Evolutionary conservation across 2,113 vertebrate genomes (phyloP), one percentile per base, ranked within the genome.

Genomic region (Salvelinus namaycush): DNA sequence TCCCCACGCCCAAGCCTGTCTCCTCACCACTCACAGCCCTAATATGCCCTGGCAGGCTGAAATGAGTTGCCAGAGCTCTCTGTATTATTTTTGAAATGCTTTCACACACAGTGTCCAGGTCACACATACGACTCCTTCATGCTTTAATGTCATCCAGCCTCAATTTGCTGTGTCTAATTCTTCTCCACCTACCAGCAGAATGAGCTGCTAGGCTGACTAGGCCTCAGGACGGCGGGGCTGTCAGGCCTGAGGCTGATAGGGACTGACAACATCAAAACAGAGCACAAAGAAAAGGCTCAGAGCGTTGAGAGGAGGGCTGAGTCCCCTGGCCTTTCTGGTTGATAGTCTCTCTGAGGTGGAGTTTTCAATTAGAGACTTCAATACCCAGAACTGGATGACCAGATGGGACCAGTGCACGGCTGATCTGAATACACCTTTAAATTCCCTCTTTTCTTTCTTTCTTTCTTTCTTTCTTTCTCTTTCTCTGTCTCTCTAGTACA

Each of bases 41-140:
- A 99, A 99, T 99, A 93, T 94, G 93, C 97, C 90, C 91, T 97
- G 98, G 96, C 98, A 97, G 97, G 94, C 92, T 95, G 95, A 97
- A 99, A 98, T 97, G 96, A 98, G 96, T 97, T 94, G 93, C 95
- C 93, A 90, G 90, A 88, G 95, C 94, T 93, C 93, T 95, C 95
- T 95, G 96, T 97, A 98, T 98, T 98, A 97, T 99, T 99, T 99
- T 99, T 99, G 96, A 99, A 97, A 96, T 96, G 96, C 97, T 98
- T 98, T 98, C 96, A 97, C 97, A 97, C 96, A 95, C 96, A 95
- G 95, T 94, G 94, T 95, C 94, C 92, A 86, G 93, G 94, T 89
- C 93, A 92, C 89, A 93, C 95, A 95, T 96, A 95, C 95, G 95
- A 96, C 96, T 96, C 96, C 94, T 95, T 95, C 93, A 94, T 95